Conservation (phyloP, 1,140 invertebrate genomes). For the Latrodectus geometricus region DNA sequence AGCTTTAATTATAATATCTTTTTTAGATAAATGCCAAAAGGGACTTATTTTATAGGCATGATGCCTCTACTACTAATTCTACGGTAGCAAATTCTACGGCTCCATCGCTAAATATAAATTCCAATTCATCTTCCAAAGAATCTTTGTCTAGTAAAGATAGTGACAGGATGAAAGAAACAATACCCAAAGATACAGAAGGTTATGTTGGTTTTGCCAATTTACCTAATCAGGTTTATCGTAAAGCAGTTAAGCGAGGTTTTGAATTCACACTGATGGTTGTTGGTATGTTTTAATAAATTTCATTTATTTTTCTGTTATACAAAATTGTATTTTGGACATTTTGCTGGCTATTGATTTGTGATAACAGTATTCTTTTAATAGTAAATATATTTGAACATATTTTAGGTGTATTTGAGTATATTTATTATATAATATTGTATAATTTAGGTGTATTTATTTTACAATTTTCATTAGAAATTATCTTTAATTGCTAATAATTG, state of each 20-base stretch:
- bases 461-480: too few species aligned
- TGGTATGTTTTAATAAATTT: constrained; percentile 75
- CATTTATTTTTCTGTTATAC: too few species aligned
- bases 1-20: background rate
- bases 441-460: too few species aligned
- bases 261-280: constrained; percentile 99
- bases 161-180: constrained; percentile 57
- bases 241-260: constrained; percentile 99
- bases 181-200: constrained; percentile 50
- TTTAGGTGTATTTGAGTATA: too few species aligned
- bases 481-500: too few species aligned
- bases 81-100: constrained; percentile 51
- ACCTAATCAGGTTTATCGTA: constrained; percentile 98
- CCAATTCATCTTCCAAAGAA: constrained; percentile 59
- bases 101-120: constrained; percentile 51
- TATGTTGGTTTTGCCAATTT: constrained; percentile 79
- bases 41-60: constrained; percentile 64
- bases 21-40: constrained; percentile 64
- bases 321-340: too few species aligned
- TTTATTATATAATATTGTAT: too few species aligned
- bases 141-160: constrained; percentile 59
- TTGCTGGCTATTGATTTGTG: too few species aligned
- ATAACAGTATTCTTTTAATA: too few species aligned
- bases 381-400: too few species aligned
- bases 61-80: constrained; percentile 40